Evolutionary conservation across 2,888 invertebrate species (phyloP).

Genomic region (Hypena proboscidalis): DNA sequence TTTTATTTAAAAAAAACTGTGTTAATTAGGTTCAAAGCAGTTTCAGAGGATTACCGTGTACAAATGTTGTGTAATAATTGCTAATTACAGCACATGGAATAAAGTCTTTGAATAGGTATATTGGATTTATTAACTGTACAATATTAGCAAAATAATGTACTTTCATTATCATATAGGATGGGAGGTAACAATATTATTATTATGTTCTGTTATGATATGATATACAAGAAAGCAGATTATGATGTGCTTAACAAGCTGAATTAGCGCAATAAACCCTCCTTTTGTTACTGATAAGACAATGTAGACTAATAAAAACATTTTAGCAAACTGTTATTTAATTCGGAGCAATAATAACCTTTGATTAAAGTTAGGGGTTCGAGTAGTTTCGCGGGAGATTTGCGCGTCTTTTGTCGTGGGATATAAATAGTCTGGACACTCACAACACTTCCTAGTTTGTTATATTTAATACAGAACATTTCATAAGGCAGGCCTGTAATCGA

Average conservation of each 20-base stretch:
- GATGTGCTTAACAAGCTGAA: conserved; percentile 24
- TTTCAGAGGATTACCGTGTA: too few relatives aligned
- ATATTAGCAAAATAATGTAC: too few relatives aligned
- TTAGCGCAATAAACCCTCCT: conserved; percentile 21
- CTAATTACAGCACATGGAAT: too few relatives aligned
- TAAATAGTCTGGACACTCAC: conserved; percentile 18
- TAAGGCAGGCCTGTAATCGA: conserved; percentile 5
- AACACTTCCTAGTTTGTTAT: neutral
- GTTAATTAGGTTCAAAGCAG: too few relatives aligned
- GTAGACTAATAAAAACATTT: conserved; percentile 33
- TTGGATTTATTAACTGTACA: too few relatives aligned
- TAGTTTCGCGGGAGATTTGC: conserved; percentile 27
- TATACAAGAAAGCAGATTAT: conserved; percentile 2
- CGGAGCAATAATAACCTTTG: conserved; percentile 41
- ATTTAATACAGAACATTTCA: conserved; percentile 15
- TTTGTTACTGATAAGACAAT: conserved; percentile 27
- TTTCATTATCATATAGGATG: too few relatives aligned
- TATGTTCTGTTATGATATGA: neutral
- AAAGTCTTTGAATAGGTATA: too few relatives aligned
- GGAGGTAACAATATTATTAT: too few relatives aligned
- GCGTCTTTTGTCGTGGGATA: conserved; percentile 8
- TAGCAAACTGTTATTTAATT: conserved; percentile 44
- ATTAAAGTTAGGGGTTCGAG: conserved; percentile 24
- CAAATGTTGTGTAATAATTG: too few relatives aligned
- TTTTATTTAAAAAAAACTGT: too few relatives aligned